Evolutionary conservation across 2,113 vertebrate genomes (phyloP).

Genomic region (Corvus cornix): DNA sequence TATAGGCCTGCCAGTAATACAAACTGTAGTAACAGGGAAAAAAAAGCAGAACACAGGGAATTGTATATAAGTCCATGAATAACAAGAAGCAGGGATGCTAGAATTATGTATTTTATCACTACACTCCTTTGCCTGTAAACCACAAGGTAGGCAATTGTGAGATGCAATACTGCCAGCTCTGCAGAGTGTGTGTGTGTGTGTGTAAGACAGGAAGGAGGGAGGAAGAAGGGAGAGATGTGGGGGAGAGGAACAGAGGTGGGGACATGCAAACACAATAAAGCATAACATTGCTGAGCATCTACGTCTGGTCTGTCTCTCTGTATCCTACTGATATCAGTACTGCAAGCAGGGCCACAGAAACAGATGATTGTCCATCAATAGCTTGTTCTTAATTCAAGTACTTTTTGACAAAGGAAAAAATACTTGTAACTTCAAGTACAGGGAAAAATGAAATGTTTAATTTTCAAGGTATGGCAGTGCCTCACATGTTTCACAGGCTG

Average conservation of each 20-base stretch:
- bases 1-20: constrained; percentile 42
- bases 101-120: constrained; percentile 60
- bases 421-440: neutral
- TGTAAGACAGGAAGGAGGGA: neutral
- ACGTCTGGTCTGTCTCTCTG: constrained; percentile 64
- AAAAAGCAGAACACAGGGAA: constrained; percentile 47
- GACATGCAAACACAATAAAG: constrained; percentile 85
- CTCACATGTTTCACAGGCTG: neutral
- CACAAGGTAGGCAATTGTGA: constrained; percentile 70
- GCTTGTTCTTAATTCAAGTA: constrained; percentile 46
- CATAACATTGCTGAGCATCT: constrained; percentile 93
- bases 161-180: constrained; percentile 74
- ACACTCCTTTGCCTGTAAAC: constrained; percentile 61
- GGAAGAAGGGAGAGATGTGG: neutral
- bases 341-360: constrained; percentile 52
- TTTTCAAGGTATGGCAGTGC: constrained; percentile 11
- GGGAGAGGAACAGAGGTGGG: neutral
- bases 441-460: constrained; percentile 20
- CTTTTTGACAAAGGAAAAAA: neutral
- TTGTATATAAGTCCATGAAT: constrained; percentile 72
- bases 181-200: neutral
- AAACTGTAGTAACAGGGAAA: constrained; percentile 44
- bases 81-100: constrained; percentile 62
- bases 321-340: neutral
- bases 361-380: constrained; percentile 60